Evolutionary conservation across 2,888 invertebrate species (phyloP).

Genomic region (Trachelus stipa): DNA sequence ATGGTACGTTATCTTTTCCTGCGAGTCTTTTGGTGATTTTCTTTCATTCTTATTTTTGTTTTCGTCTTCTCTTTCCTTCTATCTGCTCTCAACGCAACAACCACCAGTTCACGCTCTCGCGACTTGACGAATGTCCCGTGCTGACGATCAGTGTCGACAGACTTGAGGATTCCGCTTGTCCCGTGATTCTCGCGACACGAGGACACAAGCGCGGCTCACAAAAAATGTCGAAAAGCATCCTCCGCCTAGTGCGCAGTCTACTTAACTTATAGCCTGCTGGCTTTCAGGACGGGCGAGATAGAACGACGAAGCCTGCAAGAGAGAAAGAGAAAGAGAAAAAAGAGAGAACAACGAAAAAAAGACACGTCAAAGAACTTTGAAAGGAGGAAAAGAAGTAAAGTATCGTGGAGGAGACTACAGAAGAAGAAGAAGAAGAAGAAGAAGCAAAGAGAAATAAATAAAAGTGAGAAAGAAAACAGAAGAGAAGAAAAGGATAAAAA

Average conservation of each 20-base stretch:
- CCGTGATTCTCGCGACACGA: constrained; percentile 24
- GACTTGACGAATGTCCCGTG: constrained; percentile 48
- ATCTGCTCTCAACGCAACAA: not conserved
- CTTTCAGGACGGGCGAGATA: not conserved
- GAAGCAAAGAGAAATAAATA: not conserved
- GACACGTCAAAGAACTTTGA: not conserved
- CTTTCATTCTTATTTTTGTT: constrained; percentile 26
- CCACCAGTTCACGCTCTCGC: constrained; percentile 16
- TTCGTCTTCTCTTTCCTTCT: constrained; percentile 23
- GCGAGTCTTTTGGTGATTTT: not conserved
- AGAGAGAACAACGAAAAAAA: not conserved
- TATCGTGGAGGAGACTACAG: not conserved
- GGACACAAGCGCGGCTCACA: constrained; percentile 4
- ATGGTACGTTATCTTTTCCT: not conserved
- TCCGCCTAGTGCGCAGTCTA: not conserved
- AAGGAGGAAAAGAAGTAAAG: not conserved
- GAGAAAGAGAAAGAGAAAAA: not conserved
- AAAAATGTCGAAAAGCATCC: not conserved
- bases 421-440: not conserved
- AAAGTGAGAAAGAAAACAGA: not conserved
- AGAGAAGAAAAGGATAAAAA: not conserved
- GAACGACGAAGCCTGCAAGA: not conserved
- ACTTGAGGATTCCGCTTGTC: constrained; percentile 15
- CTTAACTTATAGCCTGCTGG: not conserved
- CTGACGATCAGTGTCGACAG: constrained; percentile 45